These are phyloP conservation scores for Sarcophaga bullata DNA, from an alignment of 1,140 invertebrate genomes.

Conservation along the genomic window DNA sequence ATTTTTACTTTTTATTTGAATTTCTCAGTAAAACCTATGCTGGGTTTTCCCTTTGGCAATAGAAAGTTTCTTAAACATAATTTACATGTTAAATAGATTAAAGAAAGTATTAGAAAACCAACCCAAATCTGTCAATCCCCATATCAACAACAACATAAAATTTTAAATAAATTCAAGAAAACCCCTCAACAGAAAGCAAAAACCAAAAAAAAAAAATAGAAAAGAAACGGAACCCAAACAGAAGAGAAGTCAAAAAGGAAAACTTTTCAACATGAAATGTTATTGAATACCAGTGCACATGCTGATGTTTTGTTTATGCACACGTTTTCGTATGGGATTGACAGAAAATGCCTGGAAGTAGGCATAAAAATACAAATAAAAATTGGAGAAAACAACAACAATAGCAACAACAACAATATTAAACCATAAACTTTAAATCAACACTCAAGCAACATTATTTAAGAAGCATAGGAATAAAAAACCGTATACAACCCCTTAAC, in stretches of 20 bases:
- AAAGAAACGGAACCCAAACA: too few relatives aligned
- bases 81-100: slow-evolving; percentile 39
- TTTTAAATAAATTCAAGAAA: slow-evolving; percentile 20
- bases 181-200: not conserved
- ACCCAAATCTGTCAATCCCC: slow-evolving; percentile 38
- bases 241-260: not conserved
- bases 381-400: not conserved
- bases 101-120: slow-evolving; percentile 5
- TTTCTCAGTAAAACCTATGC: too few relatives aligned
- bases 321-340: not conserved
- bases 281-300: not conserved
- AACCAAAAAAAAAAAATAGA: not conserved
- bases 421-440: slow-evolving; percentile 12
- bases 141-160: slow-evolving; percentile 35
- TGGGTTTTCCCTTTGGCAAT: too few relatives aligned
- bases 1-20: too few relatives aligned
- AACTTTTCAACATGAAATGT: slow-evolving; percentile 14
- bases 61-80: slow-evolving; percentile 13
- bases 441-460: not conserved
- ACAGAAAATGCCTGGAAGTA: too few relatives aligned
- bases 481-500: too few relatives aligned
- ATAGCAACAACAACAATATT: not conserved
- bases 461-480: not conserved
- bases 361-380: too few relatives aligned
- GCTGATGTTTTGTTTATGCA: not conserved